These are phyloP conservation scores for Rhinophrynus dorsalis DNA, from an alignment of 2,797 vertebrate genomes.

Conservation along the genomic window DNA sequence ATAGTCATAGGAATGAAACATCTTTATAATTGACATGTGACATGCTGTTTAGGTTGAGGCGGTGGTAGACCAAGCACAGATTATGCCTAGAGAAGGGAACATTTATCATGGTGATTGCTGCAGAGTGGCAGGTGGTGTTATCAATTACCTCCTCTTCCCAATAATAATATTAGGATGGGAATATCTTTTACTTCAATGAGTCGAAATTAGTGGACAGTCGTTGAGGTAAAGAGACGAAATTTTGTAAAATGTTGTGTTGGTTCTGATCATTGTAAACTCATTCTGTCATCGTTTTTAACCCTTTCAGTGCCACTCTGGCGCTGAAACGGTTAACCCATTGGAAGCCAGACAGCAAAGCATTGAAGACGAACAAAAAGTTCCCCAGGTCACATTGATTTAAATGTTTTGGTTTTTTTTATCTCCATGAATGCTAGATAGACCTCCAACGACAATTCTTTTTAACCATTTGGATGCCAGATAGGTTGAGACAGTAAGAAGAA, in stretches of 20 bases:
- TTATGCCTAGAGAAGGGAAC: conserved; percentile 74
- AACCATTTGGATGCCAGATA: too few relatives aligned
- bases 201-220: conserved; percentile 64
- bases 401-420: too few relatives aligned
- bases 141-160: conserved; percentile 76
- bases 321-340: too few relatives aligned
- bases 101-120: conserved; percentile 76
- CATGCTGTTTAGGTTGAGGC: conserved; percentile 70
- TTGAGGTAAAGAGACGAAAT: conserved; percentile 52
- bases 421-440: too few relatives aligned
- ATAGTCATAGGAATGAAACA: conserved; percentile 65
- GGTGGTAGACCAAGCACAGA: conserved; percentile 70
- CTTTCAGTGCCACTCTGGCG: too few relatives aligned
- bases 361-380: too few relatives aligned
- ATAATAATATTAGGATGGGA: conserved; percentile 80
- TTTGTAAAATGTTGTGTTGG: neutral
- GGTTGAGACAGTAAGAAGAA: too few relatives aligned
- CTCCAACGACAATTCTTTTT: too few relatives aligned
- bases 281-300: too few relatives aligned
- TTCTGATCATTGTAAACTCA: too few relatives aligned
- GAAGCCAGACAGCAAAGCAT: too few relatives aligned
- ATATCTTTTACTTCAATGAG: conserved; percentile 69
- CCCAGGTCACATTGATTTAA: too few relatives aligned
- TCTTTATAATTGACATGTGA: conserved; percentile 77
- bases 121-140: conserved; percentile 77